phyloP scores from a whole-genome alignment of 30 jellyfish, hydroid and myxozoan genomes.

The Aurelia aurita region DNA sequence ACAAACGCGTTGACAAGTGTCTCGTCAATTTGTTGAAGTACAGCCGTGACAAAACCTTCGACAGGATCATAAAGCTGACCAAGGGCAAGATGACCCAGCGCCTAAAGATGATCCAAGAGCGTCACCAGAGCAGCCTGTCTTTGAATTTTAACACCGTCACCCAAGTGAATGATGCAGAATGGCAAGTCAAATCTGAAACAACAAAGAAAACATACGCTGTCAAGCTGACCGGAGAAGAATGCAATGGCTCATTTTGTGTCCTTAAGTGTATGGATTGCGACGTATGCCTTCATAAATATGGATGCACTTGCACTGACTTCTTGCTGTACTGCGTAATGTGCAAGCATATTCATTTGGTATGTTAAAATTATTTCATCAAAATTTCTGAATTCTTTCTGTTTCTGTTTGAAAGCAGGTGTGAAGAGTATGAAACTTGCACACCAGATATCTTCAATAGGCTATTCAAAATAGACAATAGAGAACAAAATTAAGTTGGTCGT shows the following conservation, averaged over 20 bases:
- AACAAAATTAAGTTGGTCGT: too few species aligned
- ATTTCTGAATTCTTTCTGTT: too few species aligned
- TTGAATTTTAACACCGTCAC: not conserved
- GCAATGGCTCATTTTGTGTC: not conserved
- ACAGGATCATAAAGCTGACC: conserved; percentile 19
- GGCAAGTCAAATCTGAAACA: conserved; percentile 19
- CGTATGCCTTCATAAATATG: conserved; percentile 17
- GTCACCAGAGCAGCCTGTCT: not conserved
- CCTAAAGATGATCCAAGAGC: conserved; percentile 10
- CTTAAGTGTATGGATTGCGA: conserved; percentile 8
- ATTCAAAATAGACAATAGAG: too few species aligned
- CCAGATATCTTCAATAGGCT: too few species aligned
- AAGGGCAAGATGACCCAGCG: conserved; percentile 38
- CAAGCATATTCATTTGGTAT: conserved; percentile 6
- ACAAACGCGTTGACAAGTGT: conserved; percentile 55
- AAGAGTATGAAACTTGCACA: not conserved
- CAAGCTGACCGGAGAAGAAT: not conserved
- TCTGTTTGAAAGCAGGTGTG: not conserved
- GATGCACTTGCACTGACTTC: conserved; percentile 12
- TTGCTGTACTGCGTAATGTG: conserved; percentile 1
- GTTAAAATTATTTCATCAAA: not conserved
- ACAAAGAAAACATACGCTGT: not conserved
- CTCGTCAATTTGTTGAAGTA: conserved; percentile 32
- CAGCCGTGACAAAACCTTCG: conserved; percentile 3
- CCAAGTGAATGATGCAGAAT: not conserved